Evolutionary conservation across 2,888 invertebrate species (phyloP).

Genomic region (Phorcus lineatus): DNA sequence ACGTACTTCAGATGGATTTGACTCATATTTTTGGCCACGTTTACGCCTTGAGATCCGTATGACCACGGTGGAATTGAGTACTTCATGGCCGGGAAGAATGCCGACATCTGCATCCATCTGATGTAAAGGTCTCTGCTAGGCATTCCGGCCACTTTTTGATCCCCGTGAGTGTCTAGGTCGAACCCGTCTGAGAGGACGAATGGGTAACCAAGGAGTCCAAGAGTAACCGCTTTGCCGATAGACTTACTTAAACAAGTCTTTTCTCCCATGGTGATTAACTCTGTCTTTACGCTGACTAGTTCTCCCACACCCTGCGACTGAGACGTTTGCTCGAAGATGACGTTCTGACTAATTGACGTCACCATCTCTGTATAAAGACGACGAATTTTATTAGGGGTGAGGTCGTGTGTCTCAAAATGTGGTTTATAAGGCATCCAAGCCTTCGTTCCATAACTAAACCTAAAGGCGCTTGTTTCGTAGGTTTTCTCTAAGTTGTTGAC

Average conservation of each 20-base stretch:
- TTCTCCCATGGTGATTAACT: conserved; percentile 87
- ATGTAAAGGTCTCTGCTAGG: conserved; percentile 78
- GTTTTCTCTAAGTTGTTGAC: conserved; percentile 81
- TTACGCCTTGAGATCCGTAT: conserved; percentile 81
- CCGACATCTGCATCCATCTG: conserved; percentile 89
- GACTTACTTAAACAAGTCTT: conserved; percentile 84
- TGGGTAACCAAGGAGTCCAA: conserved; percentile 86
- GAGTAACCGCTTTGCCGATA: conserved; percentile 84
- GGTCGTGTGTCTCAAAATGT: conserved; percentile 36
- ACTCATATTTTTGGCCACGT: conserved; percentile 38
- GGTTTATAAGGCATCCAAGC: conserved; percentile 68
- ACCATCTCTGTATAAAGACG: conserved; percentile 51
- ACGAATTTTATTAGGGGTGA: conserved; percentile 48
- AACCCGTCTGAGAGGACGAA: conserved; percentile 94
- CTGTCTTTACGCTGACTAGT: conserved; percentile 85
- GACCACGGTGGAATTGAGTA: conserved; percentile 91
- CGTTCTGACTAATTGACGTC: conserved; percentile 41
- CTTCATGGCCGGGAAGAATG: conserved; percentile 92
- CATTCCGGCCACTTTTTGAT: neutral
- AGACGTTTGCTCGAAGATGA: conserved; percentile 56
- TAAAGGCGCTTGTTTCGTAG: conserved; percentile 88
- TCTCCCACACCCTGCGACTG: conserved; percentile 87
- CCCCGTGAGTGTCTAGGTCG: neutral
- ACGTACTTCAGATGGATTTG: conserved; percentile 27
- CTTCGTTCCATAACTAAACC: conserved; percentile 84